These are phyloP conservation scores for Remorina albescens DNA, from an alignment of 2,797 vertebrate genomes.

Conservation along the genomic window DNA sequence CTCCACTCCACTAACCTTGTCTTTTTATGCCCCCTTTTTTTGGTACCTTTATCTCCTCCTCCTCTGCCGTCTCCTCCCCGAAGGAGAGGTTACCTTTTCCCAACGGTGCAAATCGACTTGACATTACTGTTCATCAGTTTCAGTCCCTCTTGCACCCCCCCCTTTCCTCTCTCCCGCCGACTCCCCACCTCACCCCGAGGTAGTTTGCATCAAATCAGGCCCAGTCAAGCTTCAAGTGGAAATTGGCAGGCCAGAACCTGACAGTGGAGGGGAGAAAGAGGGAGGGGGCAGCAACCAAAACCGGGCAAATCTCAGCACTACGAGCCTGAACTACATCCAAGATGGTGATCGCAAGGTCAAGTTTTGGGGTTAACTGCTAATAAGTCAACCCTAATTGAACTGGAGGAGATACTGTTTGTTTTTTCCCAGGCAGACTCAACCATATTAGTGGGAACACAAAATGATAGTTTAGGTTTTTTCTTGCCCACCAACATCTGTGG, in stretches of 20 bases:
- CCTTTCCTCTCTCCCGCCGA: slow-evolving; percentile 5
- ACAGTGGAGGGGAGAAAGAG: slow-evolving; percentile 78
- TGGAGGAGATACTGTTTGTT: background rate
- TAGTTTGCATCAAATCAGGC: slow-evolving; percentile 96
- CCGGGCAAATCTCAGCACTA: slow-evolving; percentile 3
- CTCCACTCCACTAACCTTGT: slow-evolving; percentile 47
- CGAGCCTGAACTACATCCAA: slow-evolving; percentile 48
- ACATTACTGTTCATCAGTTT: slow-evolving; percentile 98
- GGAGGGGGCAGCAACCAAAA: slow-evolving; percentile 29
- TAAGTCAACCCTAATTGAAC: slow-evolving; percentile 38
- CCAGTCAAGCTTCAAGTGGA: slow-evolving; percentile 98
- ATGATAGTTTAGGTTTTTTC: slow-evolving; percentile 7
- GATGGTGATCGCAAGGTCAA: slow-evolving; percentile 42
- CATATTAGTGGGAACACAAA: background rate
- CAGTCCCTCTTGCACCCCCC: slow-evolving; percentile 65
- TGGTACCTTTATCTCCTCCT: slow-evolving; percentile 62
- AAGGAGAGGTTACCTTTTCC: slow-evolving; percentile 98
- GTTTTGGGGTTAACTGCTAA: slow-evolving; percentile 51
- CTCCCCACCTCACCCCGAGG: slow-evolving; percentile 85
- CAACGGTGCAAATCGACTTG: slow-evolving; percentile 97
- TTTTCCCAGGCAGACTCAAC: background rate
- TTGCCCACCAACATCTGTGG: slow-evolving; percentile 15
- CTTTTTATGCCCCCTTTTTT: slow-evolving; percentile 67
- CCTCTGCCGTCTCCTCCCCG: slow-evolving; percentile 49
- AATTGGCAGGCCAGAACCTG: slow-evolving; percentile 98